Evolutionary conservation across 1,140 invertebrate genomes (phyloP), one percentile per base, ranked within the genome.

Genomic region (Drosophila orosa): DNA sequence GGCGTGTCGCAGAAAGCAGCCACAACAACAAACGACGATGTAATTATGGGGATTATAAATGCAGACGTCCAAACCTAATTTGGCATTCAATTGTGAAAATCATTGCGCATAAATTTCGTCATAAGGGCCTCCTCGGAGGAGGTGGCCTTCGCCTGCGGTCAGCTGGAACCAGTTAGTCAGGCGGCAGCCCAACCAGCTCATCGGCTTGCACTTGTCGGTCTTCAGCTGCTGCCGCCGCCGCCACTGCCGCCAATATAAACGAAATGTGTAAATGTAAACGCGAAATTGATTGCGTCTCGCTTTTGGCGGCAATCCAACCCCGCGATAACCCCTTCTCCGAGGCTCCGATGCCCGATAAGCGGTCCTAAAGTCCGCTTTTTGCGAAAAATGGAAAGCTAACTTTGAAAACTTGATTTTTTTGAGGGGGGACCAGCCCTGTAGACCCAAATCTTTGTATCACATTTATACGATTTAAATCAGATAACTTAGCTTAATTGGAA

Each of bases 81-180:
- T 86, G 78, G 74, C 78, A 82, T 87, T 83, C 83, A 87, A 87
- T 86, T 87, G 83, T 67, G 69, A 82, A 79, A 77, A 71, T 72
- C 40, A 78, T 73, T 83, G 71, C 75, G 79, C 79, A 86, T 86
- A 73, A 76, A 79, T 86, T 86, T 87, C 75, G 72, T 79, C 83
- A 83, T 79, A 86, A 87, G 75, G 77, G 80, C 78, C 58, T 68
- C 78, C 78, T 62, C 40, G 35, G 13, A 24, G 42, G 44, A 17
- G 37, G 27, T 80, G 81, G 83, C 82, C 82, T 85, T 85, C 82
- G 79, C 44, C 76, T 78, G 83, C 79, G 82, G 82, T 78, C 79
- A 84, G 72, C 80, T 63, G 74, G 73, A 77, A 77, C 74, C 74
- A 77, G 74, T 77, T 77, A 77, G 75, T n/a, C 74, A 55, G 37